phyloP scores from a whole-genome alignment of 2,888 invertebrate species.

The Cryptocephalus primarius region DNA sequence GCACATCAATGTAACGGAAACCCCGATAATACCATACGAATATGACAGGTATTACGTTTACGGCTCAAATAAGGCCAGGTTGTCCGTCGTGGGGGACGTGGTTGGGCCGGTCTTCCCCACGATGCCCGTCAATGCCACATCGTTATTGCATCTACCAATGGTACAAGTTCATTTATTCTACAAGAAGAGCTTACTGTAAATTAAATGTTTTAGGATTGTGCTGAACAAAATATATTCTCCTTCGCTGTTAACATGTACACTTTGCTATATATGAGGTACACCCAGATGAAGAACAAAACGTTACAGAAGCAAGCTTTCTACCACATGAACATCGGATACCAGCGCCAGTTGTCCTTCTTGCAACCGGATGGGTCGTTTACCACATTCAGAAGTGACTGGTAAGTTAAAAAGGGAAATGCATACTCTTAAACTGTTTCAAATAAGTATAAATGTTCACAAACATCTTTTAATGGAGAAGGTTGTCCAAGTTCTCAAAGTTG shows the following conservation, averaged over 20 bases:
- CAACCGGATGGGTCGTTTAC: constrained; percentile 84
- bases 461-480: too few relatives aligned
- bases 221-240: constrained; percentile 93
- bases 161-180: background rate
- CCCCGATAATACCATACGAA: constrained; percentile 84
- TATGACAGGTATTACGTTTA: constrained; percentile 82
- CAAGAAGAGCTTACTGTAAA: too few relatives aligned
- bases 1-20: constrained; percentile 91
- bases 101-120: constrained; percentile 88
- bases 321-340: constrained; percentile 83
- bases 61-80: constrained; percentile 76
- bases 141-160: constrained; percentile 71
- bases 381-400: constrained; percentile 87
- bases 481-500: too few relatives aligned
- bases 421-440: too few relatives aligned
- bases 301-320: constrained; percentile 73
- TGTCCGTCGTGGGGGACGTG: constrained; percentile 83
- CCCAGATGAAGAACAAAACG: constrained; percentile 76
- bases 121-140: constrained; percentile 83
- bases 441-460: too few relatives aligned
- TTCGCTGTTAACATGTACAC: constrained; percentile 92
- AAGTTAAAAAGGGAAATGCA: constrained; percentile 18
- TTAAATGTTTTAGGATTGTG: constrained; percentile 48
- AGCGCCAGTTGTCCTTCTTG: constrained; percentile 84
- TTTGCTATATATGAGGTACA: constrained; percentile 79